Evolutionary conservation across 2,797 vertebrate genomes (phyloP).

Genomic region (Microhierax caerulescens): DNA sequence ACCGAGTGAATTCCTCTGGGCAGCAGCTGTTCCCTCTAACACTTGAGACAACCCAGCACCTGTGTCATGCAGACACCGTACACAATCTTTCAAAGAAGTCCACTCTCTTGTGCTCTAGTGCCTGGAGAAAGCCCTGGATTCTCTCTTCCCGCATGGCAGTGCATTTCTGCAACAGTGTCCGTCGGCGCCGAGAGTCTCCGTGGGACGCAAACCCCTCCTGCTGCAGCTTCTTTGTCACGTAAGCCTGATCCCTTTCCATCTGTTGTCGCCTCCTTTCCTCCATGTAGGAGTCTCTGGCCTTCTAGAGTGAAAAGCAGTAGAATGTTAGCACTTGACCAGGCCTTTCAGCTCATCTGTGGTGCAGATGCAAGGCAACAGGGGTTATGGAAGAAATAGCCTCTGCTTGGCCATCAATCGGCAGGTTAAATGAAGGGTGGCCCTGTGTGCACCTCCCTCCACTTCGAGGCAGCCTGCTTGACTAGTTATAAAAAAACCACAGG

Average conservation of each 20-base stretch:
- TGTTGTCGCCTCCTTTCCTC: constrained; percentile 84
- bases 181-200: constrained; percentile 75
- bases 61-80: constrained; percentile 65
- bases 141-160: constrained; percentile 83
- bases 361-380: neutral
- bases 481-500: neutral
- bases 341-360: neutral
- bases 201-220: constrained; percentile 79
- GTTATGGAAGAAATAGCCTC: neutral
- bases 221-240: constrained; percentile 83
- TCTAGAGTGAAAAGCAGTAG: constrained; percentile 75
- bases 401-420: neutral
- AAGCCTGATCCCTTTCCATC: constrained; percentile 86
- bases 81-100: constrained; percentile 76
- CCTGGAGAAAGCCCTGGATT: constrained; percentile 85
- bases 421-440: neutral
- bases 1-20: neutral
- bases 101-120: constrained; percentile 88
- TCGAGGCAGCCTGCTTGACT: neutral
- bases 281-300: constrained; percentile 87
- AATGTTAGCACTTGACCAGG: neutral
- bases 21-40: neutral
- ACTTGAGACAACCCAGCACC: neutral
- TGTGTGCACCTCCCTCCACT: neutral
- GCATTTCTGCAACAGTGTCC: constrained; percentile 82